Evolutionary conservation across 2,888 invertebrate genomes (phyloP).

Genomic region (Caradrina kadenii): DNA sequence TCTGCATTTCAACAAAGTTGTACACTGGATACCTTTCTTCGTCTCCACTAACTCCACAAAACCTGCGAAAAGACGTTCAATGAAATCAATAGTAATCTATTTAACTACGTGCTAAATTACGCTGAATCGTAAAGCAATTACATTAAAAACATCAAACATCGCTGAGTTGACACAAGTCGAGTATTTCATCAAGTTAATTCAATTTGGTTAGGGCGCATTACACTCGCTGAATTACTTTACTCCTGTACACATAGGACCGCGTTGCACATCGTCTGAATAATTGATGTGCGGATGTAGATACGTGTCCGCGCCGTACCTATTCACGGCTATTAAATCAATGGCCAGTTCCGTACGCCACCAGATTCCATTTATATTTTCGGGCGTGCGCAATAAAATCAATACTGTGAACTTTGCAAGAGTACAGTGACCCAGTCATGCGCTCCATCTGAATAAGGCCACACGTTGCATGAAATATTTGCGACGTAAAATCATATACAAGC

Average conservation of each 20-base stretch:
- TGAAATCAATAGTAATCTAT: conserved; percentile 52
- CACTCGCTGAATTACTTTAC: conserved; percentile 55
- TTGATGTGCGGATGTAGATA: conserved; percentile 43
- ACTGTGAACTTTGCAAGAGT: conserved; percentile 88
- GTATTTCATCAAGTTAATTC: conserved; percentile 65
- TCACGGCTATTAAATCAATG: conserved; percentile 73
- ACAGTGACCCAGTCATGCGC: conserved; percentile 87
- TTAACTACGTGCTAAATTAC: conserved; percentile 12
- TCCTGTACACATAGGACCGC: conserved; percentile 55
- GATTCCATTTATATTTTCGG: conserved; percentile 88
- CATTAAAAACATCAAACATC: conserved; percentile 62
- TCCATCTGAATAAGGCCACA: conserved; percentile 82
- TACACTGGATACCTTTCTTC: conserved; percentile 64
- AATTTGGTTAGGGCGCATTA: conserved; percentile 58
- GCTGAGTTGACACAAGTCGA: conserved; percentile 50
- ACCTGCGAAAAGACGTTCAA: conserved; percentile 68
- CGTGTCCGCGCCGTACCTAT: conserved; percentile 54
- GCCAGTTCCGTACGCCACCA: conserved; percentile 72
- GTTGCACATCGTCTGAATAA: conserved; percentile 53
- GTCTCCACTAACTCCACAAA: conserved; percentile 58
- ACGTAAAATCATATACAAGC: conserved; percentile 71
- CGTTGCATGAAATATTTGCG: conserved; percentile 80
- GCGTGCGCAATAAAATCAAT: conserved; percentile 90
- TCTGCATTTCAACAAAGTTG: conserved; percentile 72
- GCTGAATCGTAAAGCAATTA: conserved; percentile 47